A percentile compares a stretch with the other conserved stretches of the same genome.
Evolutionary conservation across 2,113 vertebrate species (phyloP).

Genomic region (Zosterops pallidus): DNA sequence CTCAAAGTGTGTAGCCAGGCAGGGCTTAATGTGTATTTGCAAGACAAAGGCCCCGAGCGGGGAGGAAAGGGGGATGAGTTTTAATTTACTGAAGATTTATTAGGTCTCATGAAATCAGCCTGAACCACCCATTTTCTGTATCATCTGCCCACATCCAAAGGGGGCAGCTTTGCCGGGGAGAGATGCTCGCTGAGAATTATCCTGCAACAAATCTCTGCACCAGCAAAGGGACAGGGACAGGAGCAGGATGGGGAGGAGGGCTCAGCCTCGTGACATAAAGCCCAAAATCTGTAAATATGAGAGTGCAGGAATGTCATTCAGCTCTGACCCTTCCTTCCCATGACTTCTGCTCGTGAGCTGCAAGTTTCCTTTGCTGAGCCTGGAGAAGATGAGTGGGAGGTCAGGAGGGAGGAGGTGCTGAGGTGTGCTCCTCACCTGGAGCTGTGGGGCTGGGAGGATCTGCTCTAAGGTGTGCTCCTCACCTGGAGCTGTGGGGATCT

Average conservation of each 20-base stretch:
- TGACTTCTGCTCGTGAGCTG: constrained; percentile 1
- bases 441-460: neutral
- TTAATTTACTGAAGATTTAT: constrained; percentile 87
- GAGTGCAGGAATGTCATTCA: neutral
- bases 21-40: constrained; percentile 80
- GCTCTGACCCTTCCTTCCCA: neutral
- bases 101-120: constrained; percentile 80
- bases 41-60: constrained; percentile 75
- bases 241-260: constrained; percentile 36
- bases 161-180: constrained; percentile 65
- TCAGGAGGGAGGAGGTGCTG: neutral
- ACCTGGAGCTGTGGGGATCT: neutral
- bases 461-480: neutral
- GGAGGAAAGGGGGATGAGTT: constrained; percentile 73
- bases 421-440: neutral
- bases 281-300: constrained; percentile 61
- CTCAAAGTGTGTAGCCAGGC: constrained; percentile 83
- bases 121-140: constrained; percentile 77
- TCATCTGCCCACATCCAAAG: constrained; percentile 75
- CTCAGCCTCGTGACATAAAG: constrained; percentile 1
- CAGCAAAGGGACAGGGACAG: constrained; percentile 21
- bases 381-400: neutral
- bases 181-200: constrained; percentile 75
- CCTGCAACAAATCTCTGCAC: constrained; percentile 72
- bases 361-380: neutral